Evolutionary conservation across 2,113 vertebrate genomes (phyloP).

Genomic region (Lota lota): DNA sequence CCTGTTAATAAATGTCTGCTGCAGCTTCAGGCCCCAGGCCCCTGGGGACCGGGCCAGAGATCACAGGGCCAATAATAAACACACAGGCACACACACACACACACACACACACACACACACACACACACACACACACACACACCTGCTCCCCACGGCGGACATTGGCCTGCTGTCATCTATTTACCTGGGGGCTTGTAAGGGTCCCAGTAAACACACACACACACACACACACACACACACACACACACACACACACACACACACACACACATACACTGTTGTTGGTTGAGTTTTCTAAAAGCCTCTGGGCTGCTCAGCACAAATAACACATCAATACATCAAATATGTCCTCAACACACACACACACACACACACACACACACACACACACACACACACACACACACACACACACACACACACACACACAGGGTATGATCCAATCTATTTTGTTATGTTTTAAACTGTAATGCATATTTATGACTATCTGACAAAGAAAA

Average conservation of each 20-base stretch:
- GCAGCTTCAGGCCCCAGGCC: conserved; percentile 57
- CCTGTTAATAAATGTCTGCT: conserved; percentile 81
- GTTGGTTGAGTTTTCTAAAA: conserved; percentile 31
- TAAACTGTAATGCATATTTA: too few species aligned
- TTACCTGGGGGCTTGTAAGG: conserved; percentile 48
- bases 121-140: conserved; percentile 31
- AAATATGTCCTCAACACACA: conserved; percentile 2
- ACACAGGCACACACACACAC: conserved; percentile 21
- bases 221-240: conserved; percentile 24
- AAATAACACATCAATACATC: conserved; percentile 69
- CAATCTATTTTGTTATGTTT: neutral
- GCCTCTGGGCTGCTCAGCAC: conserved; percentile 54
- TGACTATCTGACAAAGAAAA: neutral
- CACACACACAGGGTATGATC: conserved; percentile 1
- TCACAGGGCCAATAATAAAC: conserved; percentile 73
- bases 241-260: conserved; percentile 20
- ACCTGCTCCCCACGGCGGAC: conserved; percentile 53
- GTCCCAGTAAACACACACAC: neutral
- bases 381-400: conserved; percentile 11
- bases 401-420: conserved; percentile 36
- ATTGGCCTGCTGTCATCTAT: conserved; percentile 54
- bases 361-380: conserved; percentile 37
- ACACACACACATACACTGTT: conserved; percentile 26
- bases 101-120: conserved; percentile 40
- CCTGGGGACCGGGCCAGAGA: conserved; percentile 71